Base-by-base conservation (phyloP, 2,888 invertebrate genomes). In the Asteroscopus sphinx region DNA sequence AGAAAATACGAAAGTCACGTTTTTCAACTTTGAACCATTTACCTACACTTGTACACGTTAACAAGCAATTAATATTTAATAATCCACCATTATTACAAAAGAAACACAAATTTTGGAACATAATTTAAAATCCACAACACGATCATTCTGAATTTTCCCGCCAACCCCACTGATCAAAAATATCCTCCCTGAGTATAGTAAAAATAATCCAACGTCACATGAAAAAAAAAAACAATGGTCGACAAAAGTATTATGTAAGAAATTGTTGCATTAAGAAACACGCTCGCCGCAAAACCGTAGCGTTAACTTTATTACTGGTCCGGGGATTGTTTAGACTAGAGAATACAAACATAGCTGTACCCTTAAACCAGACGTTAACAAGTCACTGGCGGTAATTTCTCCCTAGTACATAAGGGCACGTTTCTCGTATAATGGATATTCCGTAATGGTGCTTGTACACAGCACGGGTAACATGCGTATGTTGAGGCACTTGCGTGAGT, bases 281-380 rank as follows among this genome's bases (percentile, higher is more conserved):
- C 26, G 30, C 17, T 36, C 26, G 17, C 65, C 60, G 33, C 66
- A 74, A 65, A 47, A 44, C 47, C 37, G 21, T 28, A 15, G 48
- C 28, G 52, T 48, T 54, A 74, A 70, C 48, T 70, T 66, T 61
- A 70, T 71, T 52, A 36, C 60, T 37, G 36, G 15, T 30, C 25
- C 8, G 46, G 36, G 46, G 51, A 58, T 70, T 71, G 55, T 56
- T 58, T 55, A 47, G 52, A 49, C 55, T 55, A 47, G 52, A 49
- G 35, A 70, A 58, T 53, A 70, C 54, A 70, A 71, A 65, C 57
- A 58, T 33, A 32, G 42, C 33, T 8, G 15, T 33, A n/a, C 39
- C 32, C 47, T 51, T 60, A 45, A 45, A 51, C 49, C 59, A 42
- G 51, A 53, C 39, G 41, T 58, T 55, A 51, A 57, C 74, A 52